Base-by-base conservation (phyloP, 2,888 invertebrate genomes). In the Bruchidius siliquastri region DNA sequence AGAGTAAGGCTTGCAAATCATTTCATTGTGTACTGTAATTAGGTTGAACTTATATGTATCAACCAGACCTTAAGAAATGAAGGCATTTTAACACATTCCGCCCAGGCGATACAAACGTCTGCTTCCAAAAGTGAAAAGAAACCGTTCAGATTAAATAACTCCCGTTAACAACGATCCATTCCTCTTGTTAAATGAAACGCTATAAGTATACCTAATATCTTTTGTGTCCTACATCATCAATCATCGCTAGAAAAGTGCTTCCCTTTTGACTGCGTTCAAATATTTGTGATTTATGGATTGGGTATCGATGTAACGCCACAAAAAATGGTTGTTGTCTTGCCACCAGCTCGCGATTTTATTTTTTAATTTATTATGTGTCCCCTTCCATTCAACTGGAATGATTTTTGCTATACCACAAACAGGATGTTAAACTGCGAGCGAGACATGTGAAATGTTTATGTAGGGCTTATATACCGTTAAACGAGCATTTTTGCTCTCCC, bases 151-250 rank as follows among this genome's bases (percentile, higher is more conserved):
- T 84, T 83, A 84, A 82, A 84, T 82, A 81, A 81, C 82, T 81
- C 79, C 81, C 82, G 83, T 84, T 84, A 83, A 82, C 83, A 81
- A 80, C 81, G 78, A 79, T 80, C 30, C 3, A 79, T 83, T 81
- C 82, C 77, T 81, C 81, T 83, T 82, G 82, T 83, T 82, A 82
- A 83, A 84, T 82, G 82, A 83, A 81, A 80, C 80, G 82, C 81
- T 80, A 80, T 80, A 81, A 81, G 81, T 81, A 77, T 78, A 77
- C 75, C 77, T 74, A 77, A 74, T 72, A 72, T 73, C 77, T 73
- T 77, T 80, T 80, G 78, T 80, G 74, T 75, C 73, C 49, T 13
- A 49, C 49, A 49, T 18, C 49, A 49, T 49, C 49, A 49, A 49
- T 49, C 49, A 49, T 13, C 1, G 49, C 18, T 49, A 13, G 49